Base-by-base conservation (phyloP, 1,140 invertebrate species). In the Drosophila navojoa region DNA sequence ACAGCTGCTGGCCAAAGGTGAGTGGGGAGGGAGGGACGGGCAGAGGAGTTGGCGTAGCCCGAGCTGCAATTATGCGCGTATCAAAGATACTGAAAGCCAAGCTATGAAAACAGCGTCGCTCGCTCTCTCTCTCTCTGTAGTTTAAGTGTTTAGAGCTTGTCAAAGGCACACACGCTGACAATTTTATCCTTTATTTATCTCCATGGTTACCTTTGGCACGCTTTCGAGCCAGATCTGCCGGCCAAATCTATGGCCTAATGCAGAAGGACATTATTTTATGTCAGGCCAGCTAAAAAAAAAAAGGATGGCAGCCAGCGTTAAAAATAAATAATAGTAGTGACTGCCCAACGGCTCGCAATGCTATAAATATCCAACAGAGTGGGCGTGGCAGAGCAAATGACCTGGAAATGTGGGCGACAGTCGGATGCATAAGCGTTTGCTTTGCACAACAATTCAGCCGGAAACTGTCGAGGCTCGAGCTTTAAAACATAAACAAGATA, bases 61-160 rank as follows among this genome's bases (percentile, higher is more conserved):
- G 80, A 79, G 54, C 62, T 67, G 80, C 72, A 84, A 84, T 84
- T 79, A 59, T 47, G 79, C 25, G 38, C 25, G 54, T 70, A 76
- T 76, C 71, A 76, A 82, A 79, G 54, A 79, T 69, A 47, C 72
- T 75, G 63, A 45, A 53, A 55, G 66, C 59, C 57, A 69, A 79
- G 62, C 79, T 79, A 82, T 69, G 52, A 59, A 50, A 67, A 40
- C 15, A 5, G 27, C 27, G 5, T 32, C 32, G 0, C 32, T 0
- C 32, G 1, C 6, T 32, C n/a, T 60, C 35, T 19, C 35, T 25
- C 27, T 61, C 2, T 42, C 15, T 72, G 63, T 71, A 64, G 64
- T 67, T 45, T 62, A 69, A 52, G 59, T 52, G 63, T 61, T 66
- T 63, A 79, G 72, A 77, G 64, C n/a, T 50, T 73, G 69, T 62